Percentiles rank a stretch among this genome's conserved stretches.
Conservation (phyloP, 2,797 vertebrate genomes). For the Anableps anableps region DNA sequence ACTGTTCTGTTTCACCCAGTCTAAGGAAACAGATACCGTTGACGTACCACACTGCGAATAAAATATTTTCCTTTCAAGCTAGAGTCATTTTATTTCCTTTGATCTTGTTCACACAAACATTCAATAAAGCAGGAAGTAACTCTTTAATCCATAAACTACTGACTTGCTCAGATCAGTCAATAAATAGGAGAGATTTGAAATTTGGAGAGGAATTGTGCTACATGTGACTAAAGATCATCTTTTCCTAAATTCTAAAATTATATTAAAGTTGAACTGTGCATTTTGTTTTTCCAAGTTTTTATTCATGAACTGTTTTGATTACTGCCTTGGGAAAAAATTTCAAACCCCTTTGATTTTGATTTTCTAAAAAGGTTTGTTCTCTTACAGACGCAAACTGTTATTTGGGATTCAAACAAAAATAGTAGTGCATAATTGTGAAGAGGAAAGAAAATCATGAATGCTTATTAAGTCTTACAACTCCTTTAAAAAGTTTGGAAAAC, state of each 20-base stretch:
- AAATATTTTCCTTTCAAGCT: slow-evolving; percentile 23
- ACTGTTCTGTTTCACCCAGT: slow-evolving; percentile 11
- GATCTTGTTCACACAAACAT: not conserved
- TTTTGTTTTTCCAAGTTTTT: not conserved
- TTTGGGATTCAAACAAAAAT: no score
- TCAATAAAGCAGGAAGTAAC: not conserved
- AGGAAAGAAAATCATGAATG: no score
- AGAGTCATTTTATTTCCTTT: not conserved
- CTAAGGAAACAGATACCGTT: not conserved
- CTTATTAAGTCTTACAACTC: no score
- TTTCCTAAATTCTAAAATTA: not conserved
- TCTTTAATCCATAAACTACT: not conserved
- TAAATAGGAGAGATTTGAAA: not conserved
- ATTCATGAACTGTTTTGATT: not conserved
- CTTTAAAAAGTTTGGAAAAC: not conserved
- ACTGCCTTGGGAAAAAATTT: not conserved
- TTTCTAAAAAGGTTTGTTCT: not conserved
- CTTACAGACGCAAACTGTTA: not conserved
- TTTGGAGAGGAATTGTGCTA: not conserved
- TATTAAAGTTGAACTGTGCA: not conserved
- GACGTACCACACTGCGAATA: slow-evolving; percentile 31
- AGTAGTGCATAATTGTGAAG: no score
- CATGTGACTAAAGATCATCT: not conserved
- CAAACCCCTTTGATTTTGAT: not conserved
- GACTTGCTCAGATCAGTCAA: not conserved